phyloP scores from a whole-genome alignment of 2,797 vertebrate species.

The Vireo griseus region DNA sequence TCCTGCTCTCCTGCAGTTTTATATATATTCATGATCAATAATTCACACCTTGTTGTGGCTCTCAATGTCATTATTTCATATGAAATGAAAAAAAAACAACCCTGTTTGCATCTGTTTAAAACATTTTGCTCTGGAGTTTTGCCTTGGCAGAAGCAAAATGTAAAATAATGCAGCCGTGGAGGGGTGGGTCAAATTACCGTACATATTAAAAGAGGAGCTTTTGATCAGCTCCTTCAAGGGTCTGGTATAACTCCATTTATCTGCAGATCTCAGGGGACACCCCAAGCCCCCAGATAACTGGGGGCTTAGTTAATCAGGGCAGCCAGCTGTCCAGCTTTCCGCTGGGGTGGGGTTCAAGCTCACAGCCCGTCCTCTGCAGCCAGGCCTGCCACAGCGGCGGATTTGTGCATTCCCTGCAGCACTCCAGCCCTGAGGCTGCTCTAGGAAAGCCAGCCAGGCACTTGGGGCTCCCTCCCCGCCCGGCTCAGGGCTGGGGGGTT shows the following conservation, averaged over 20 bases:
- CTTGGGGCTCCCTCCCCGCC: not conserved
- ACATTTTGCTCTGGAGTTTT: not conserved
- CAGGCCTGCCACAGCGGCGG: not conserved
- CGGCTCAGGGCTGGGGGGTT: not conserved
- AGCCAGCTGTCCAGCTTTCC: conserved; percentile 49
- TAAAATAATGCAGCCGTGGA: not conserved
- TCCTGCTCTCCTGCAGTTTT: not conserved
- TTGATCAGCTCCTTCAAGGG: conserved; percentile 26
- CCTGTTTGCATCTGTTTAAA: not conserved
- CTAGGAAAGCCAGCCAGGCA: not conserved
- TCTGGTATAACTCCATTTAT: conserved; percentile 30
- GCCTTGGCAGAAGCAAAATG: not conserved
- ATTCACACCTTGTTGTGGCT: not conserved
- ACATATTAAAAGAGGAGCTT: conserved; percentile 44
- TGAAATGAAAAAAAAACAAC: not conserved
- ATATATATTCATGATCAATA: not conserved
- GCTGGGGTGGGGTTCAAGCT: not conserved
- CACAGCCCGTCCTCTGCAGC: not conserved
- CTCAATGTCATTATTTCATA: not conserved
- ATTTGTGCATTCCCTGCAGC: not conserved
- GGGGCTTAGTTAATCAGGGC: conserved; percentile 53
- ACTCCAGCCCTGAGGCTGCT: not conserved
- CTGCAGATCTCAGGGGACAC: conserved; percentile 25
- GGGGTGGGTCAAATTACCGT: conserved; percentile 40
- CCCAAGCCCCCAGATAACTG: not conserved